Percentiles rank a stretch among this genome's conserved stretches.
Conservation (phyloP, 1,140 invertebrate genomes). For the Cotesia typhae region DNA sequence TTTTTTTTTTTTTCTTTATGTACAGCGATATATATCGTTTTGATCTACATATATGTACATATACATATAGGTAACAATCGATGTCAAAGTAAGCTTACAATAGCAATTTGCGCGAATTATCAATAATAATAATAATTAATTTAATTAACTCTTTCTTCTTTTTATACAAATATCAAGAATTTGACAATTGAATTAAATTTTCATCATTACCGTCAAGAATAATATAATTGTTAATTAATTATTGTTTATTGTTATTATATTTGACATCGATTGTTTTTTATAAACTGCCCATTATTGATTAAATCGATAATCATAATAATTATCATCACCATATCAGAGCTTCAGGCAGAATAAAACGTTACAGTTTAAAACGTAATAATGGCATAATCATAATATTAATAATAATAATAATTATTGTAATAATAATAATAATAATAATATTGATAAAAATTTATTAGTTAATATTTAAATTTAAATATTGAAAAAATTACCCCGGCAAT, state of each 20-base stretch:
- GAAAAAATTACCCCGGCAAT: constrained; percentile 16
- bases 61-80: constrained; percentile 21
- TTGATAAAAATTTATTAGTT: neutral
- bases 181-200: neutral
- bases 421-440: constrained; percentile 7
- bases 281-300: neutral
- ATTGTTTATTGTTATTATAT: neutral
- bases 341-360: constrained; percentile 20
- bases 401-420: neutral
- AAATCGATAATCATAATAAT: neutral
- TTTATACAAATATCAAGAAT: constrained; percentile 8
- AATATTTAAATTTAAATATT: constrained; percentile 19
- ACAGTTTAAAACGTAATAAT: neutral
- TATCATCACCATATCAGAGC: neutral
- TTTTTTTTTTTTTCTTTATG: constrained; percentile 22
- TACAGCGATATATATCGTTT: constrained; percentile 33
- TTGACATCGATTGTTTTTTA: constrained; percentile 22
- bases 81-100: constrained; percentile 7
- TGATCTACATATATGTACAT: constrained; percentile 32
- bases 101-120: neutral
- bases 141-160: neutral
- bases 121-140: neutral
- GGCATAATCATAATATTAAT: neutral
- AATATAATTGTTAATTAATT: neutral
- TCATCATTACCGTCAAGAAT: neutral